Percentiles rank a stretch among this genome's conserved stretches.
Evolutionary conservation across 2,113 vertebrate species (phyloP).

Genomic region (Nansenia antarctica): DNA sequence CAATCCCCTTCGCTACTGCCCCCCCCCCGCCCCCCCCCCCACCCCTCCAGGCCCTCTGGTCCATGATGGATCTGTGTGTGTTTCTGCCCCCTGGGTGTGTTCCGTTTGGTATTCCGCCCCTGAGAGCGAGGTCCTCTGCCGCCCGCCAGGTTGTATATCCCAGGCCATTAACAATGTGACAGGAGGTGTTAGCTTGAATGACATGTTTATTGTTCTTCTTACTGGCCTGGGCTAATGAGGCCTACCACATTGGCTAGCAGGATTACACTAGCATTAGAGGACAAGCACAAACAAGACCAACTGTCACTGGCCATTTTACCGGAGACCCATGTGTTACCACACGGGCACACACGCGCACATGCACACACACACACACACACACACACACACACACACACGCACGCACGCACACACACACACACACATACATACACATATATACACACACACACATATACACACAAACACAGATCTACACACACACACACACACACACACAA

Average conservation of each 20-base stretch:
- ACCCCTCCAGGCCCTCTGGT: conserved; percentile 2
- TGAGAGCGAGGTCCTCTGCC: conserved; percentile 33
- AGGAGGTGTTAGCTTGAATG: conserved; percentile 73
- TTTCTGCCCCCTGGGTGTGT: conserved; percentile 1
- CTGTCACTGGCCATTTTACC: conserved; percentile 56
- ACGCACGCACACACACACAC: not conserved
- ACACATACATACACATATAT: not conserved
- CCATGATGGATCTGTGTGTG: conserved; percentile 25
- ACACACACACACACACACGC: not conserved
- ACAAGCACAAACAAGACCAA: conserved; percentile 57
- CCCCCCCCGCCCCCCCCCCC: conserved; percentile 10
- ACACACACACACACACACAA: not conserved
- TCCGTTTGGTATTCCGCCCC: conserved; percentile 53
- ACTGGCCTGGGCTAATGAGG: conserved; percentile 72
- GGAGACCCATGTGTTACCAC: not conserved
- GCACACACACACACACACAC: conserved; percentile 17
- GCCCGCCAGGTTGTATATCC: conserved; percentile 67
- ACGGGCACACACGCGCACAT: not conserved
- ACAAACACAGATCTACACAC: not conserved
- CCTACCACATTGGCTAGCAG: conserved; percentile 46
- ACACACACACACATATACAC: conserved; percentile 3
- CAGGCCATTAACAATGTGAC: conserved; percentile 74
- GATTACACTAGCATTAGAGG: conserved; percentile 58
- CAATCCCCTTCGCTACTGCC: too few species aligned
- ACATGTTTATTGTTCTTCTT: conserved; percentile 76